Percentiles rank a stretch among this genome's conserved stretches.
phyloP scores from a whole-genome alignment of 2,113 vertebrate species.

The Himantopus leucocephalus region DNA sequence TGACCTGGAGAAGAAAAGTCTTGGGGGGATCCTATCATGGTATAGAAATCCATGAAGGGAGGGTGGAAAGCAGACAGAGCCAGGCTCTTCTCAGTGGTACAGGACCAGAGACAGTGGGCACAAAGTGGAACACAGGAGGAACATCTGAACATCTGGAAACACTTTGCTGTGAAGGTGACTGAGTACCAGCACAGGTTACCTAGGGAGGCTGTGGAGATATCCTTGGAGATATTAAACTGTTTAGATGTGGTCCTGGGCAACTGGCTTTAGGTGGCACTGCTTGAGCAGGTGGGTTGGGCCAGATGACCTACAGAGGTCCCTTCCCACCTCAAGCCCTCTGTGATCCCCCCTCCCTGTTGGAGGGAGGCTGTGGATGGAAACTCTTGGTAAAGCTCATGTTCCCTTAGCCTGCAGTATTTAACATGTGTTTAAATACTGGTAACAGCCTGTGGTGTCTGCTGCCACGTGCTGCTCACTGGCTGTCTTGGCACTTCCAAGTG shows the following conservation, averaged over 20 bases:
- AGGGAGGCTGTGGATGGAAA: not conserved
- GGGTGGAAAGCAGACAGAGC: not conserved
- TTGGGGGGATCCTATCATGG: not conserved
- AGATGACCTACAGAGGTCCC: not conserved
- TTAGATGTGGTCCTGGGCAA: not conserved
- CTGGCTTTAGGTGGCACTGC: not conserved
- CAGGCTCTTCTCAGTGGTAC: not conserved
- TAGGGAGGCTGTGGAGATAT: not conserved
- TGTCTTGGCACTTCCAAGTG: not conserved
- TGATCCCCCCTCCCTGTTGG: not conserved
- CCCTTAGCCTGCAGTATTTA: not conserved
- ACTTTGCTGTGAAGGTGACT: not conserved
- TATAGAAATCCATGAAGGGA: not conserved
- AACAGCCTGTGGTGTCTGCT: not conserved
- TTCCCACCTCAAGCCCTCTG: not conserved
- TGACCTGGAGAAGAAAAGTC: not conserved
- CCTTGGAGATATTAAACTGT: not conserved
- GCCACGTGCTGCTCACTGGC: not conserved
- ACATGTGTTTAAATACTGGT: not conserved
- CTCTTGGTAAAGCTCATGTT: not conserved
- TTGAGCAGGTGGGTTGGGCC: not conserved
- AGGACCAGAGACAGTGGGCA: not conserved
- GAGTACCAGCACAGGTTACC: not conserved
- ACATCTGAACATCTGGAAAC: not conserved
- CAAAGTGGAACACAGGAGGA: not conserved